phyloP scores from a whole-genome alignment of 1,140 invertebrate species.

The Neodiprion virginianus region DNA sequence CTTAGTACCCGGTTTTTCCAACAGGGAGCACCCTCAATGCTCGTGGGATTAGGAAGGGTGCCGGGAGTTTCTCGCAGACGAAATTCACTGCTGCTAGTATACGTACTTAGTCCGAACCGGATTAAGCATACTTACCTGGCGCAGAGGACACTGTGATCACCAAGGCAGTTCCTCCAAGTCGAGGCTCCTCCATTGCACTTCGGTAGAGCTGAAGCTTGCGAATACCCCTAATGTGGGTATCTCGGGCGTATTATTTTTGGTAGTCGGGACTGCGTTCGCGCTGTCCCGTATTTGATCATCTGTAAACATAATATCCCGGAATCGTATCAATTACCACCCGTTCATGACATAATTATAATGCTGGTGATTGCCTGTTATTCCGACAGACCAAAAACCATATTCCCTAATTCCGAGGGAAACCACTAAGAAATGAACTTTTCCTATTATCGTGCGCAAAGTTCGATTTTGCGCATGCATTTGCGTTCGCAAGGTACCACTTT shows the following conservation, averaged over 20 bases:
- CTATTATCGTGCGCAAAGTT: too few species aligned
- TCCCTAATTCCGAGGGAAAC: too few species aligned
- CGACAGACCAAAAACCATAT: too few species aligned
- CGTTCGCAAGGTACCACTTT: too few species aligned
- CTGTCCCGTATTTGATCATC: constrained; percentile 41
- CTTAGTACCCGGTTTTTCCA: background rate
- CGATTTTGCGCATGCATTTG: too few species aligned
- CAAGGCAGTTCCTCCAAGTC: constrained; percentile 64
- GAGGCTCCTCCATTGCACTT: constrained; percentile 74
- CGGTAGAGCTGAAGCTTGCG: constrained; percentile 72
- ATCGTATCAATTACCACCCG: too few species aligned
- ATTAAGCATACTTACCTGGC: background rate
- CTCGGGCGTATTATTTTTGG: constrained; percentile 72
- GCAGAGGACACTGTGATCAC: constrained; percentile 50
- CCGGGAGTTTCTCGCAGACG: background rate
- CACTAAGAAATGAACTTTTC: too few species aligned
- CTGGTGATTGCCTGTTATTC: too few species aligned
- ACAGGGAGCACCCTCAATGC: background rate
- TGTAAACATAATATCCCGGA: too few species aligned
- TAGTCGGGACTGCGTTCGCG: constrained; percentile 68
- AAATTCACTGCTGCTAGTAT: background rate
- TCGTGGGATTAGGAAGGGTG: too few species aligned
- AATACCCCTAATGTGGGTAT: constrained; percentile 73
- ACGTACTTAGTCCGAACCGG: background rate
- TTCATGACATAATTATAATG: too few species aligned